Percentiles rank a stretch among this genome's conserved stretches.
Evolutionary conservation across 2,888 invertebrate species (phyloP).

Genomic region (Ptychoptera albimana): DNA sequence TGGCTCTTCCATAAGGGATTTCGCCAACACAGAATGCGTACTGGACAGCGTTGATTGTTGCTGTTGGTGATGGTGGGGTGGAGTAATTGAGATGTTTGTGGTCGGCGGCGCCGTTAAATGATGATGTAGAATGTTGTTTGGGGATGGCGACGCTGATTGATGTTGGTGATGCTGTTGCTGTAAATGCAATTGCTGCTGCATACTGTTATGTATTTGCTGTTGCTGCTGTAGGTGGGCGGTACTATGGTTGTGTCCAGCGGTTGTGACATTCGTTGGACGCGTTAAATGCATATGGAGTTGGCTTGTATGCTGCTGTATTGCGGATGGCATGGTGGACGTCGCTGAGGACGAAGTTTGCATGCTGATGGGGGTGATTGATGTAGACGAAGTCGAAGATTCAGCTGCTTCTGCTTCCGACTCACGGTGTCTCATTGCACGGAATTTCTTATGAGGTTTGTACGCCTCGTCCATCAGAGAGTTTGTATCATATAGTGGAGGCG

Average conservation of each 20-base stretch:
- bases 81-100: slow-evolving; percentile 7
- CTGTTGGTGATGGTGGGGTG: slow-evolving; percentile 18
- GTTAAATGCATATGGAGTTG: slow-evolving; percentile 37
- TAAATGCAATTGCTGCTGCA: slow-evolving; percentile 15
- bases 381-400: slow-evolving; percentile 32
- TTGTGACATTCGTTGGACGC: slow-evolving; percentile 26
- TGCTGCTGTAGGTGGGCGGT: slow-evolving; percentile 17
- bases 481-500: slow-evolving; percentile 81
- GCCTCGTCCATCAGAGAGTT: slow-evolving; percentile 87
- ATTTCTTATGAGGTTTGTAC: slow-evolving; percentile 91
- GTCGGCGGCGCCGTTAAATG: too few species aligned
- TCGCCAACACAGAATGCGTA: slow-evolving; percentile 78
- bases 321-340: slow-evolving; percentile 14
- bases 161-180: slow-evolving; percentile 15
- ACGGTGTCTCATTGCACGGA: slow-evolving; percentile 66
- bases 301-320: slow-evolving; percentile 22
- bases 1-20: slow-evolving; percentile 83
- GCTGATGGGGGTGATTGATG: slow-evolving; percentile 10
- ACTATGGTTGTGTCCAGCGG: slow-evolving; percentile 15
- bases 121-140: too few species aligned
- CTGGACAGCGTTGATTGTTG: slow-evolving; percentile 51
- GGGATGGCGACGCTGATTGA: slow-evolving; percentile 7
- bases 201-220: slow-evolving; percentile 10
- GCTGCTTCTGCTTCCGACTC: slow-evolving; percentile 66
- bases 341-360: slow-evolving; percentile 8